Conservation (phyloP, 2,888 invertebrate genomes). For the Tethea ocularis region DNA sequence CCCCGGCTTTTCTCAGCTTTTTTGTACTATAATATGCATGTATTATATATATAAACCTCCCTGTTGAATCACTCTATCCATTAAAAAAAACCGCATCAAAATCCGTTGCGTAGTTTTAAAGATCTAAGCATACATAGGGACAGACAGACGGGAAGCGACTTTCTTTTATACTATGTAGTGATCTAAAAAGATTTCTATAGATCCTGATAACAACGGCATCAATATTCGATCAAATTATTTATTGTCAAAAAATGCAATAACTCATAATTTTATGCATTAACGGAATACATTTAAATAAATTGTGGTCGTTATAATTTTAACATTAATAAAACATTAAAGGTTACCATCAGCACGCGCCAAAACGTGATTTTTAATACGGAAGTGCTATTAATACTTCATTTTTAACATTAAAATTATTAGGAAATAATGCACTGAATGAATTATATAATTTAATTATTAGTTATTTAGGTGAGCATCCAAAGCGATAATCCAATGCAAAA, state of each 20-base stretch:
- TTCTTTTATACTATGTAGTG: too few species aligned
- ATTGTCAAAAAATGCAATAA: background rate
- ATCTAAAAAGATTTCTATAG: too few species aligned
- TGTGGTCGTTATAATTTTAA: background rate
- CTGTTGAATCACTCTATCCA: too few species aligned
- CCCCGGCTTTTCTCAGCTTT: too few species aligned
- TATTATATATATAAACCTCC: too few species aligned
- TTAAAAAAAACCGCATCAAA: too few species aligned
- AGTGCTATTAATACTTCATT: background rate
- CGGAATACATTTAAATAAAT: background rate
- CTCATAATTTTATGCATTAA: background rate
- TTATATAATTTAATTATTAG: background rate
- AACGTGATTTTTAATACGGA: background rate
- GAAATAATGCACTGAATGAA: background rate
- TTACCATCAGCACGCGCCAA: background rate
- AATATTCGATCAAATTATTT: background rate
- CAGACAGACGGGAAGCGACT: too few species aligned
- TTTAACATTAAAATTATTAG: background rate
- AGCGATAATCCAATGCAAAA: background rate
- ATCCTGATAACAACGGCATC: too few species aligned
- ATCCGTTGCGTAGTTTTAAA: too few species aligned
- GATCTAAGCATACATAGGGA: too few species aligned
- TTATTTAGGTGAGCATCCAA: background rate
- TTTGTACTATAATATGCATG: too few species aligned
- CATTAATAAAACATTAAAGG: conserved; percentile 3